Base-by-base conservation (phyloP, 2,113 vertebrate species). In the Pampusana beccarii region DNA sequence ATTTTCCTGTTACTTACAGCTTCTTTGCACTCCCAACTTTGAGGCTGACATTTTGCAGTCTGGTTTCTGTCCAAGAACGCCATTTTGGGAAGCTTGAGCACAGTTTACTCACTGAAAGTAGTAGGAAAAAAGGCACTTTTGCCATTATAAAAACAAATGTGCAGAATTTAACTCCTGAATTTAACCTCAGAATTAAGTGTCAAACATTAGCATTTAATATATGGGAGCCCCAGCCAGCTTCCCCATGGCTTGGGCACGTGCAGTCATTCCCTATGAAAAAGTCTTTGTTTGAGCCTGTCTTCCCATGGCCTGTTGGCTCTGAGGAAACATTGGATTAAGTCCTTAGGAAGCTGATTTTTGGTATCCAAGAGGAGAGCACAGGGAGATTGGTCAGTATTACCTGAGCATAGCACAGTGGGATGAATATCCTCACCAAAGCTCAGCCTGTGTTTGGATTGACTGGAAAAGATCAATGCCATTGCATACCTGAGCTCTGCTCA, bases 1-100 rank as follows among this genome's bases (percentile, higher is more conserved):
- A 56, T 95, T 88, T 72, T 90, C 85, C 70, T 65, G 18, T 94
- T 78, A 28, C 54, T 84, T 64, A 54, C 1, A 4, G 72, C n/a
- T 90, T 91, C 73, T 71, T 80, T 75, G 65, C 70, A 34, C 58
- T 92, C 54, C 64, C 71, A 82, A 0, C 62, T 70, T 81, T 56
- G 38, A 85, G 42, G 54, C 25, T 93, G 90, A 61, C 51, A 80
- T 88, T 88, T 82, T 93, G 70, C 74, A 77, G 78, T 50, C 72
- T 94, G 79, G 40, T 92, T 69, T 83, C 74, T 94, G 80, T 54
- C 81, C 94, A 92, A 53, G 62, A 80, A 92, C 54, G 62, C 61
- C 70, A 80, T 91, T 92, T 79, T 67, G 61, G 70, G 74, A 89
- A 95, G 74, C 50, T 26, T 42, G 66, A 91, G 66, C 71, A 38